Evolutionary conservation across 2,113 vertebrate genomes (phyloP).

Genomic region (Corvus cornix): DNA sequence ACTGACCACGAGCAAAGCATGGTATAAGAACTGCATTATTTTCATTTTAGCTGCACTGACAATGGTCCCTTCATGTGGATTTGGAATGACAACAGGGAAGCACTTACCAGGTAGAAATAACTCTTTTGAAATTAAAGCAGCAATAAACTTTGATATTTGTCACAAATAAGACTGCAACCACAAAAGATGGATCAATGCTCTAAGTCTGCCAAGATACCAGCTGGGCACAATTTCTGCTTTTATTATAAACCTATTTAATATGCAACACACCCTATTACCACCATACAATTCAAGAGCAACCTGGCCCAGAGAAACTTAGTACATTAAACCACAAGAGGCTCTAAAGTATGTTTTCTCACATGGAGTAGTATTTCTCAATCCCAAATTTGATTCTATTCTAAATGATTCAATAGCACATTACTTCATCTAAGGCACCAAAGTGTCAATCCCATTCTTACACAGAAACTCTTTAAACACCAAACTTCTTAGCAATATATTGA

Average conservation of each 20-base stretch:
- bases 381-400: not conserved
- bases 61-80: rapidly evolving
- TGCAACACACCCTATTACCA: not conserved
- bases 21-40: not conserved
- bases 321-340: not conserved
- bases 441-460: not conserved
- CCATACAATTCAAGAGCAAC: not conserved
- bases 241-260: not conserved
- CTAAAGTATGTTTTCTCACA: not conserved
- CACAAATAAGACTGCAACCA: not conserved
- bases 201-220: not conserved
- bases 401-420: not conserved
- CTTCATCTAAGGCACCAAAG: not conserved
- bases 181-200: not conserved
- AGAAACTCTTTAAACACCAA: not conserved
- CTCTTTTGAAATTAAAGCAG: not conserved
- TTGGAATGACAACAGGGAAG: not conserved
- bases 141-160: not conserved
- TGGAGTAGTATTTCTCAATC: not conserved
- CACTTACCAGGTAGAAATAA: not conserved
- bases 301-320: not conserved
- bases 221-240: not conserved
- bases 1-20: not conserved
- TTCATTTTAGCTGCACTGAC: not conserved
- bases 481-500: not conserved